These are phyloP conservation scores for Euleptes europaea DNA, from an alignment of 2,113 vertebrate species.

Conservation along the genomic window DNA sequence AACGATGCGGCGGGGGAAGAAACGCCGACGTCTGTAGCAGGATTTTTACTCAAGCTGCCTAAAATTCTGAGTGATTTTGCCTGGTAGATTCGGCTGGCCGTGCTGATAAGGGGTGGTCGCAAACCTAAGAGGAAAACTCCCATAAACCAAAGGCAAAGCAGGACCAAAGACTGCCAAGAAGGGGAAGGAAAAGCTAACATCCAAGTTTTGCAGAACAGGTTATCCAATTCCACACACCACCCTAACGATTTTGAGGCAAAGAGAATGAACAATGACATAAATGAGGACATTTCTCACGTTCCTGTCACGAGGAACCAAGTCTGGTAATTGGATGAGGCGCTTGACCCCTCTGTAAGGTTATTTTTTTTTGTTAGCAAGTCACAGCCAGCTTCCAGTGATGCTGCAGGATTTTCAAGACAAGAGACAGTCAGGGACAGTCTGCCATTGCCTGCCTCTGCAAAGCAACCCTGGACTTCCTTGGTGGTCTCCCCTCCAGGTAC, in stretches of 20 bases:
- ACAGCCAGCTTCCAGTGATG: too few species aligned
- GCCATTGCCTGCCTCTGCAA: too few species aligned
- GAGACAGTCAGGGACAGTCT: too few species aligned
- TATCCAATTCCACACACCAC: background rate
- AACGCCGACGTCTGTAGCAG: background rate
- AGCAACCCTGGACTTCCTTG: too few species aligned
- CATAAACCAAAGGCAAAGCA: conserved; percentile 2
- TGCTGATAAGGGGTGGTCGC: background rate
- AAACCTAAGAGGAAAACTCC: background rate
- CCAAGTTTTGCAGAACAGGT: background rate
- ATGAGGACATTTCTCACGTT: background rate
- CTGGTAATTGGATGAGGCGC: background rate
- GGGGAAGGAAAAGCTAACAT: background rate
- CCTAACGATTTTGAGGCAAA: background rate
- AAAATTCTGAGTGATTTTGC: background rate
- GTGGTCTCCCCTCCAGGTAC: too few species aligned
- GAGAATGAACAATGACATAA: background rate
- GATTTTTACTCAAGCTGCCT: background rate
- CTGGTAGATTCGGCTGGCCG: background rate
- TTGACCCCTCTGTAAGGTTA: background rate
- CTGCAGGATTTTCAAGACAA: too few species aligned
- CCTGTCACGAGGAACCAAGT: background rate
- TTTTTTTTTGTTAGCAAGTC: too few species aligned
- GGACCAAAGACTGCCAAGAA: background rate
- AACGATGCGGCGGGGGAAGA: background rate